These are phyloP conservation scores for Smutsia gigantea DNA, from an alignment of 2,797 vertebrate species.

Conservation along the genomic window DNA sequence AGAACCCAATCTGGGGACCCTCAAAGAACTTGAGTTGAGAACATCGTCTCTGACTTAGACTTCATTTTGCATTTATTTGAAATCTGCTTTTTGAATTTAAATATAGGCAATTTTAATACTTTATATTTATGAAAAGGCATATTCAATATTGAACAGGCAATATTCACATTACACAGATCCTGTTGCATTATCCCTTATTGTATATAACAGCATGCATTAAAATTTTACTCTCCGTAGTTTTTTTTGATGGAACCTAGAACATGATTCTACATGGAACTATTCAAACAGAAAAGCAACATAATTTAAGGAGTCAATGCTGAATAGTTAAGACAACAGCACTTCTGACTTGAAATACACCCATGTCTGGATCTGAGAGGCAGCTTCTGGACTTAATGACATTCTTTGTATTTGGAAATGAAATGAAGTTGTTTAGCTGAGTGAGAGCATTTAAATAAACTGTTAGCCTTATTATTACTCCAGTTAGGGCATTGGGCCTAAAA, in stretches of 20 bases:
- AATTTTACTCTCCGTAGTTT: not conserved
- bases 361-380: not conserved
- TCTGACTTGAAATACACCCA: not conserved
- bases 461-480: conserved; percentile 10
- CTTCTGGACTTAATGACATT: not conserved
- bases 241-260: not conserved
- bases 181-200: not conserved
- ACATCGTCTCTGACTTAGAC: not conserved
- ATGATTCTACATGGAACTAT: not conserved
- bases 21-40: conserved; percentile 16
- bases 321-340: not conserved
- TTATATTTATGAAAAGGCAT: conserved; percentile 53
- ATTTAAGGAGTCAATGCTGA: not conserved
- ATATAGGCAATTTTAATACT: conserved; percentile 25
- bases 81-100: conserved; percentile 16
- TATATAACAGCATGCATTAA: not conserved
- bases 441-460: conserved; percentile 21
- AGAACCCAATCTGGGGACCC: not conserved
- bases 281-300: conserved; percentile 2
- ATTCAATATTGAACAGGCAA: not conserved
- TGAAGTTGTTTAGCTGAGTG: conserved; percentile 45
- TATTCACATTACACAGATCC: not conserved
- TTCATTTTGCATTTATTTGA: conserved; percentile 20
- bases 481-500: not conserved
- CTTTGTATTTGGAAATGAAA: conserved; percentile 20